A percentile compares a stretch with the other conserved stretches of the same genome.
These are phyloP conservation scores for Heliconius hortense DNA, from an alignment of 2,888 invertebrate species.

Conservation along the genomic window DNA sequence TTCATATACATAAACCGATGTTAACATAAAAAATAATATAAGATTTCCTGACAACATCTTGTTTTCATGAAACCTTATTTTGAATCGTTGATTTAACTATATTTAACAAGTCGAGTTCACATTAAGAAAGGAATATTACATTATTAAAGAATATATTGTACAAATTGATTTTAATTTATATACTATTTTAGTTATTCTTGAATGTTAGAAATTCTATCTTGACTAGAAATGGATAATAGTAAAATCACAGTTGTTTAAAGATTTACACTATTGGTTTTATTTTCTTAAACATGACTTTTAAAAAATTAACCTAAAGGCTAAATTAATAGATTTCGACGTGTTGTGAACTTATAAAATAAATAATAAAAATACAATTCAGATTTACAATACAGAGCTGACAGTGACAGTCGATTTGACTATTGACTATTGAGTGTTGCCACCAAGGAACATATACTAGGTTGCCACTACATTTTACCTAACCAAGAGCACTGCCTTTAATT, in stretches of 20 bases:
- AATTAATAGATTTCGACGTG: background rate
- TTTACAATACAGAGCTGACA: background rate
- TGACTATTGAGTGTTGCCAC: no score
- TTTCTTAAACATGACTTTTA: background rate
- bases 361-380: no score
- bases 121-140: background rate
- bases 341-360: background rate
- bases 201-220: background rate
- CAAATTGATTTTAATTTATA: no score
- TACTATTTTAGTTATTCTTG: background rate
- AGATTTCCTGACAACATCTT: background rate
- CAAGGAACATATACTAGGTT: no score
- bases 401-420: background rate
- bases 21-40: constrained; percentile 2
- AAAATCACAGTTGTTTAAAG: background rate
- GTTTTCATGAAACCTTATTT: background rate
- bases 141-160: no score
- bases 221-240: background rate
- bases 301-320: background rate
- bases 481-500: background rate
- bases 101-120: background rate
- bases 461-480: background rate
- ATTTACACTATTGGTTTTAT: background rate
- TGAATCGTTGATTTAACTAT: background rate
- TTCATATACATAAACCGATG: background rate